These are phyloP conservation scores for Apodemus speciosus DNA, from an alignment of 2,113 vertebrate species.

Conservation along the genomic window DNA sequence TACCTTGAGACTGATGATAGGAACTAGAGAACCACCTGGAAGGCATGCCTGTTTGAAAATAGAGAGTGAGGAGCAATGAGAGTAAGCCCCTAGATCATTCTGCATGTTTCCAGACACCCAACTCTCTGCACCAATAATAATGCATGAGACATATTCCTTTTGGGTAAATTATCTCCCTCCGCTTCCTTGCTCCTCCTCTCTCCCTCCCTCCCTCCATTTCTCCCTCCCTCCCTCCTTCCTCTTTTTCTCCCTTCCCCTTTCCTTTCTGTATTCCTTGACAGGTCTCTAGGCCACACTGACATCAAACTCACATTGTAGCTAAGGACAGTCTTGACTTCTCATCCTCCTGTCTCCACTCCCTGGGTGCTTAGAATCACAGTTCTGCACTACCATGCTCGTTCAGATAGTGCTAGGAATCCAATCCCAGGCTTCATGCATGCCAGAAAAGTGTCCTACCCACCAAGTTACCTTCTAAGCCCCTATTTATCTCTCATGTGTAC, in stretches of 20 bases:
- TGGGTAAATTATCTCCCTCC: not conserved
- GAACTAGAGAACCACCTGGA: not conserved
- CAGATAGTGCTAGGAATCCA: not conserved
- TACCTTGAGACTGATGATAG: not conserved
- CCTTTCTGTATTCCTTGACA: not conserved
- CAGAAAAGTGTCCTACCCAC: not conserved
- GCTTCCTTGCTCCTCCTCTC: too few species aligned
- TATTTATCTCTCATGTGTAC: not conserved
- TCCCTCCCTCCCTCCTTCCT: rapidly evolving
- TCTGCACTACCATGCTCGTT: too few species aligned
- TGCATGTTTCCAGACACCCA: not conserved
- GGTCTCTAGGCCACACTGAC: not conserved
- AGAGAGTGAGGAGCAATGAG: too few species aligned
- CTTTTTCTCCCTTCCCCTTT: not conserved
- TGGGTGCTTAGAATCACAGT: not conserved
- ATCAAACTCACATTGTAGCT: not conserved
- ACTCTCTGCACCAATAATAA: not conserved
- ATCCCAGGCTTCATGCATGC: not conserved
- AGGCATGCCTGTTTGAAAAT: rapidly evolving
- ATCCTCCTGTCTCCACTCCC: not conserved
- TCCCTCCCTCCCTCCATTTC: rapidly evolving
- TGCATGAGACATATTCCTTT: too few species aligned
- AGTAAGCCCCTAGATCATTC: not conserved
- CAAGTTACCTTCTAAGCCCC: not conserved
- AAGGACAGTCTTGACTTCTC: not conserved